Base-by-base conservation (phyloP, 2,888 invertebrate species). In the Cosmia trapezina region DNA sequence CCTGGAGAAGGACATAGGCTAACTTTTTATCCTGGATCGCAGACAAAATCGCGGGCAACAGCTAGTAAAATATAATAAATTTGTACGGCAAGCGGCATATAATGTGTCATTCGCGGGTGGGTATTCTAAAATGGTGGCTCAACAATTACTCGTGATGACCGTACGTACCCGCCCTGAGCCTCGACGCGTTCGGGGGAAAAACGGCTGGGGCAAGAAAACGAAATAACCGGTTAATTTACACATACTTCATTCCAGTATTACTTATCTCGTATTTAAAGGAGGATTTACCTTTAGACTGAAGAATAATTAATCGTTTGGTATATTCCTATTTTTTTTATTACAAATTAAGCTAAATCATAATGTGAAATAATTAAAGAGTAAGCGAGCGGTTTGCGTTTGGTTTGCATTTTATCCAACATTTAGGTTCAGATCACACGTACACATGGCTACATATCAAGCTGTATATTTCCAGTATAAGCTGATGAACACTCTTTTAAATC, bases 121-220 rank as follows among this genome's bases (percentile, higher is more conserved):
- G 14, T 17, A 57, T 37, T 59, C 19, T 45, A 59, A 45, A 60
- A 82, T 70, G 70, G 41, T 83, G 79, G 83, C 79, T 83, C 66
- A 83, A 72, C 53, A 45, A 79, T 60, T 37, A 83, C 49, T 66
- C 79, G 83, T 63, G 65, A 54, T 70, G 73, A 83, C 83, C 83
- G 80, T 80, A 80, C 80, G 75, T 80, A 80, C 80, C 80, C 80
- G 63, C 66, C 84, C 76, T 57, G 80, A 64, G 84, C 84, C 69
- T 80, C 80, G 63, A 70, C 80, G 80, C 81, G 84, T 83, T 80
- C 80, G 80, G 64, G 67, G 57, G 65, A 65, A 67, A 54, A 83
- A 72, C 43, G 57, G 79, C 85, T 84, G 37, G 76, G 66, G 83
- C 79, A 73, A 76, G 70, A 84, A 82, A 82, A 81, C 61, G 81